Conservation (phyloP, 2,113 vertebrate species). For the Paradisaea rubra region DNA sequence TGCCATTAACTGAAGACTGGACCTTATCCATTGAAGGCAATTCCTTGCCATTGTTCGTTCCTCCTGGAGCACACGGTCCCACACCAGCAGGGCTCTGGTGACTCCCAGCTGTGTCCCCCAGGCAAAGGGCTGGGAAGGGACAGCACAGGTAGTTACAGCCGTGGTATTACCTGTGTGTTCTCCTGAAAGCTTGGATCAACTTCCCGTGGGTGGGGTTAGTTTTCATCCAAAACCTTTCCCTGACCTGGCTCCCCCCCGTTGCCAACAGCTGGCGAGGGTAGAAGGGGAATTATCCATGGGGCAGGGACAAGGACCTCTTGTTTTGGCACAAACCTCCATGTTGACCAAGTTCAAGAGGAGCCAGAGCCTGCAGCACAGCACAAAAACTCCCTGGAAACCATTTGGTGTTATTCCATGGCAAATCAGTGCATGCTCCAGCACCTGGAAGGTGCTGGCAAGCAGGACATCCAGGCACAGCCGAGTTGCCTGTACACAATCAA, state of each 20-base stretch:
- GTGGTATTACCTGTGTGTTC: neutral
- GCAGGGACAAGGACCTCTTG: neutral
- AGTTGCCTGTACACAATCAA: neutral
- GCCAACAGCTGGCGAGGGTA: fast-evolving
- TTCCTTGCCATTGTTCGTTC: neutral
- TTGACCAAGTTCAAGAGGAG: neutral
- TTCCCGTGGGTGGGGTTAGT: neutral
- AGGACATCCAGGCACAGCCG: neutral
- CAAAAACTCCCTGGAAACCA: neutral
- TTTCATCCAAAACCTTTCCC: neutral
- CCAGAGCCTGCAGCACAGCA: neutral
- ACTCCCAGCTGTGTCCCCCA: neutral
- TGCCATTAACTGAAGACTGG: neutral
- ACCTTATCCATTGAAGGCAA: neutral
- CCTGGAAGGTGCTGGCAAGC: neutral
- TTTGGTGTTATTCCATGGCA: neutral
- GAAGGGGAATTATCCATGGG: neutral
- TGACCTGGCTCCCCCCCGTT: neutral
- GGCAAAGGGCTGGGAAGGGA: neutral
- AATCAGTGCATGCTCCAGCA: neutral
- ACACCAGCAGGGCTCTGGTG: neutral
- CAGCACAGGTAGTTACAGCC: neutral
- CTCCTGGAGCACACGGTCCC: neutral
- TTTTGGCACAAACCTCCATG: neutral
- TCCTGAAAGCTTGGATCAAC: neutral